Evolutionary conservation across 2,113 vertebrate genomes (phyloP).

Genomic region (Halichoeres trimaculatus): DNA sequence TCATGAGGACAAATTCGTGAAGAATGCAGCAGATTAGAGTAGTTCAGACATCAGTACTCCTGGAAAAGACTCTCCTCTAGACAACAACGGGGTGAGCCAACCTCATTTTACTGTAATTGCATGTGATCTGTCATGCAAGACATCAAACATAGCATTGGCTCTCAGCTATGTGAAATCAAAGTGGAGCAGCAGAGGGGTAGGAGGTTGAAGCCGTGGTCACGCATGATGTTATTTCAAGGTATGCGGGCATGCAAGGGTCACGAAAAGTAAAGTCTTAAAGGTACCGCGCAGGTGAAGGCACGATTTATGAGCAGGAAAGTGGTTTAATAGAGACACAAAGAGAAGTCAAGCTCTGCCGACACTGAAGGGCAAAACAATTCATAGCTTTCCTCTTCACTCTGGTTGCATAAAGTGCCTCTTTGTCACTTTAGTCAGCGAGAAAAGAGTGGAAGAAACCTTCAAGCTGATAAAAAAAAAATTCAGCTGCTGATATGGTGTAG

Average conservation of each 20-base stretch:
- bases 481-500: background rate
- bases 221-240: background rate
- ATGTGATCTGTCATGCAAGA: constrained; percentile 56
- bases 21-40: constrained; percentile 13
- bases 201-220: background rate
- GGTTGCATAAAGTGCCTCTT: background rate
- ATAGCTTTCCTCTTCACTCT: background rate
- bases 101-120: constrained; percentile 51
- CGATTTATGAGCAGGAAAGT: background rate
- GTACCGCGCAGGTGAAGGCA: background rate
- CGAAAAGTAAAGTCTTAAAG: background rate
- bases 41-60: constrained; percentile 11
- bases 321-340: background rate
- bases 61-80: background rate
- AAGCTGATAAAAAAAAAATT: background rate
- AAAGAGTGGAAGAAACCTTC: too few species aligned
- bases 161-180: constrained; percentile 3
- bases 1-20: constrained; percentile 10
- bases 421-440: background rate
- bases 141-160: constrained; percentile 30
- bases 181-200: background rate
- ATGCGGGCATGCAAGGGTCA: background rate
- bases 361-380: background rate
- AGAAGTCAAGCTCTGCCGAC: background rate
- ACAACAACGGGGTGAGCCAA: constrained; percentile 34